phyloP scores from a whole-genome alignment of 2,113 vertebrate genomes.

The Nibea coibor region DNA sequence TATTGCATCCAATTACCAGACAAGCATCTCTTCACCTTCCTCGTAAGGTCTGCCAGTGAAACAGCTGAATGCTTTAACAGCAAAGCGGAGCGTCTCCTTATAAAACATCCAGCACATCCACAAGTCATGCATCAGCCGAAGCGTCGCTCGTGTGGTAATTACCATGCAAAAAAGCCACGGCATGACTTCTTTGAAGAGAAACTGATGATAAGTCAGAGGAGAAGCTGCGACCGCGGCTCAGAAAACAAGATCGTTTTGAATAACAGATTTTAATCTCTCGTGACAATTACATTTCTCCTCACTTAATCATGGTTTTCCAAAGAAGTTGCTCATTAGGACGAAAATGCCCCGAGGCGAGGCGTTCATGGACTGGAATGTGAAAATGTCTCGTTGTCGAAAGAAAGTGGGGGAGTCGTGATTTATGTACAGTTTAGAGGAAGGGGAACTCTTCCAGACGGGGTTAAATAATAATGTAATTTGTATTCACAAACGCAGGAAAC shows the following conservation, averaged over 20 bases:
- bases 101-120: conserved; percentile 50
- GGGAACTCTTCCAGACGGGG: neutral
- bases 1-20: conserved; percentile 74
- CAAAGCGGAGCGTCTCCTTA: conserved; percentile 42
- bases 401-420: conserved; percentile 14
- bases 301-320: conserved; percentile 31
- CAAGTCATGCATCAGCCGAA: conserved; percentile 30
- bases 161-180: conserved; percentile 21
- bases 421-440: conserved; percentile 3
- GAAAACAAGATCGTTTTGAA: neutral
- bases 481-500: neutral
- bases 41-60: conserved; percentile 48
- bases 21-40: conserved; percentile 72
- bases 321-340: conserved; percentile 38
- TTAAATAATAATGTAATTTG: neutral
- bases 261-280: conserved; percentile 30
- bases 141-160: conserved; percentile 34
- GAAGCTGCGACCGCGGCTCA: conserved; percentile 3
- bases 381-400: conserved; percentile 17
- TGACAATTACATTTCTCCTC: conserved; percentile 36
- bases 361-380: conserved; percentile 28
- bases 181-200: conserved; percentile 48
- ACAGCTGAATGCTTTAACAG: conserved; percentile 60
- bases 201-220: conserved; percentile 11
- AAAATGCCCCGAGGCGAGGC: conserved; percentile 25